Evolutionary conservation across 2,888 invertebrate species (phyloP).

Genomic region (Allacma fusca): DNA sequence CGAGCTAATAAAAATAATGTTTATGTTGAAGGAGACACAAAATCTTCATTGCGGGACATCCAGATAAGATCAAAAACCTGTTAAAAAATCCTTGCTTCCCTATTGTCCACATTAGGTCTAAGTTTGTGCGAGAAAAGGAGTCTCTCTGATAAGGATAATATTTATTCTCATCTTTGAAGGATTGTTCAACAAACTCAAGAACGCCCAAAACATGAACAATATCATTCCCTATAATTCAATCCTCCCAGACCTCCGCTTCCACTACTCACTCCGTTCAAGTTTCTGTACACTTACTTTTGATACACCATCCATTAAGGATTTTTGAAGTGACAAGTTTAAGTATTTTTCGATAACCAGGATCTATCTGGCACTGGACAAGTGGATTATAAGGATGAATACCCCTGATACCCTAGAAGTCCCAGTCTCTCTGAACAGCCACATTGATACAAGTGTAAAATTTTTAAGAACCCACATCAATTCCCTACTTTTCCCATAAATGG

Average conservation of each 20-base stretch:
- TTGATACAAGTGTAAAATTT: no score
- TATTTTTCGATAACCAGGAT: not conserved
- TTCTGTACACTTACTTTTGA: no score
- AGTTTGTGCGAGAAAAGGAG: conserved; percentile 1
- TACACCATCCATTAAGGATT: no score
- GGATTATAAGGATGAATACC: not conserved
- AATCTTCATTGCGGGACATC: conserved; percentile 34
- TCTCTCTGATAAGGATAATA: conserved; percentile 20
- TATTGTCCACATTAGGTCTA: conserved; percentile 34
- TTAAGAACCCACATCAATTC: no score
- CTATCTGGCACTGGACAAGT: not conserved
- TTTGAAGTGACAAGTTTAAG: conserved; percentile 5
- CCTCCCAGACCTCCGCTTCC: not conserved
- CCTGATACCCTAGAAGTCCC: no score
- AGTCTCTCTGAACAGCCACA: no score
- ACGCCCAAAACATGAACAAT: conserved; percentile 19
- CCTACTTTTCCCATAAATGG: not conserved
- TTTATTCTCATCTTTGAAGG: conserved; percentile 19
- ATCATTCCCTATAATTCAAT: conserved; percentile 15
- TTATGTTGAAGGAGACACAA: conserved; percentile 38
- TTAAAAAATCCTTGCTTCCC: conserved; percentile 27
- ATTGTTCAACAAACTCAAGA: not conserved
- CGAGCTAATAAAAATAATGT: conserved; percentile 40
- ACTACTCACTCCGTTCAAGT: no score
- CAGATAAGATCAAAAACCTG: conserved; percentile 40